Conservation (phyloP, 2,113 vertebrate genomes). For the Trematomus loennbergii region DNA sequence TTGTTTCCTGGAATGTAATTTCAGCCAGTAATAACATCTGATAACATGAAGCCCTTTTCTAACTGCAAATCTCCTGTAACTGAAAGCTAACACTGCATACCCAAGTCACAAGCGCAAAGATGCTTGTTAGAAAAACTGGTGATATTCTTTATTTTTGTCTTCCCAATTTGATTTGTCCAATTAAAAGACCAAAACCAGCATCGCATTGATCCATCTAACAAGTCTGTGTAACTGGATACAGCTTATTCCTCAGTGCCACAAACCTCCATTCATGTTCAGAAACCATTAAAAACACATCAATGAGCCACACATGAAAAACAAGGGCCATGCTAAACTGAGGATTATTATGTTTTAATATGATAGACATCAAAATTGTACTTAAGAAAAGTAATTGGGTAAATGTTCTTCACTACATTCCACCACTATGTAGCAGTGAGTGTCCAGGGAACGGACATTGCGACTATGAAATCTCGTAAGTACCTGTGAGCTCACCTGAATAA, state of each 20-base stretch:
- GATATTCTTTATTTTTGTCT: not conserved
- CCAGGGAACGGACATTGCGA: too few species aligned
- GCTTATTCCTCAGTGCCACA: not conserved
- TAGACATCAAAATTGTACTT: too few species aligned
- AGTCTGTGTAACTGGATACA: not conserved
- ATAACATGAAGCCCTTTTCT: not conserved
- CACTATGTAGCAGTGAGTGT: too few species aligned
- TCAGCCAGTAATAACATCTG: not conserved
- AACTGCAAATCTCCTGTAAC: not conserved
- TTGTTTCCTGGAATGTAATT: not conserved
- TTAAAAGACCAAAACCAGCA: not conserved
- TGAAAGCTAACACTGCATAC: not conserved
- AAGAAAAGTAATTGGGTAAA: too few species aligned
- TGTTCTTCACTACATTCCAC: too few species aligned
- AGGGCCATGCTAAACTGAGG: too few species aligned
- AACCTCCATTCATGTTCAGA: not conserved
- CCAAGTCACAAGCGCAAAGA: not conserved
- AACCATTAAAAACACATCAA: not conserved
- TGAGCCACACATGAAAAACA: not conserved
- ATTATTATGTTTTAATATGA: too few species aligned
- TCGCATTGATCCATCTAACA: not conserved
- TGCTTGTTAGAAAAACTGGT: not conserved
- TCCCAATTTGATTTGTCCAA: not conserved
- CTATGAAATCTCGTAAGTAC: too few species aligned
- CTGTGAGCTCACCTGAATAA: too few species aligned